Evolutionary conservation across 2,797 vertebrate genomes (phyloP), one percentile per base, ranked within the genome.

Genomic region (Channa striata): DNA sequence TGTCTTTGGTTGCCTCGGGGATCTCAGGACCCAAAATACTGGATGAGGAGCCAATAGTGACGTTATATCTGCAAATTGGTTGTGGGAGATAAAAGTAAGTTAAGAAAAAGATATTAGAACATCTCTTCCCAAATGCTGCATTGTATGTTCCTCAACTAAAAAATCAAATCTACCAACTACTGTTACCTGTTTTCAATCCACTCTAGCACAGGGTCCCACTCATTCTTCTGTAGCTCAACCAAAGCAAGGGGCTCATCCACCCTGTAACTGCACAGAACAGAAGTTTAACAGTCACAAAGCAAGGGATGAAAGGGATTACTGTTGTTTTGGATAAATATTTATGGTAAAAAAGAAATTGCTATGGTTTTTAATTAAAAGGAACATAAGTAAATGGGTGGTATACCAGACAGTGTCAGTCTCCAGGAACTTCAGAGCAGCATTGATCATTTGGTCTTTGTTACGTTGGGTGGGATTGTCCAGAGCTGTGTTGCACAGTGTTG

Each of bases 391-490:
- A 47, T 9, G 1, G 14, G 25, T 1, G 14, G 0, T 53, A 56
- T 94, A 99, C 98, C 98, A 99, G 85, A 99, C 48, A 0, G 98
- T 98, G 83, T 99, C 98, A 0, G 98, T 99, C 62, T 99, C 98
- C 89, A 99, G 89, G 84, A 93, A 99, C 89, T 99, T 99, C 59
- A 98, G 87, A 0, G 96, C 93, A 0, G 96, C 95, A 5, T 10
- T 88, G 80, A 99, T 98, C 74, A 99, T 93, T 78, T 98, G 96
- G 0, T 87, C 92, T 80, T 95, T 95, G 82, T 83, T 92, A n/a
- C 96, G 89, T 19, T 96, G 91, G 0, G 96, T 97, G 48, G 98
- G 98, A 82, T 99, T 99, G 88, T 99, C 98, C 86, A 98, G 81
- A 2, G 96, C 97, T 0, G 97, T 99, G 92, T 99, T 98, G 87